phyloP scores from a whole-genome alignment of 2,113 vertebrate genomes.

The Mormyrus lacerda region DNA sequence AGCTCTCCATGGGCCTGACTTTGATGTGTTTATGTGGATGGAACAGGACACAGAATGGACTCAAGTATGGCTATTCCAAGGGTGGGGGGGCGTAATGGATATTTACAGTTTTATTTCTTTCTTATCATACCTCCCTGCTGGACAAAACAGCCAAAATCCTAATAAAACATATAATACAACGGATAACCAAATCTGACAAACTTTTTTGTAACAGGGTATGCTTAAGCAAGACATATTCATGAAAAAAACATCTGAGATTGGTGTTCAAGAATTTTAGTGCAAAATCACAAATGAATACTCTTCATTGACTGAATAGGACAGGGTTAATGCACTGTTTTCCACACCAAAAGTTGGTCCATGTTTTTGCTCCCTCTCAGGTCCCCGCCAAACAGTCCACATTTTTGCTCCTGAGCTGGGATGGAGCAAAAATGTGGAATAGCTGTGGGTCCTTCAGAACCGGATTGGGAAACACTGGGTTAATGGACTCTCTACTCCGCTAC shows the following conservation, averaged over 20 bases:
- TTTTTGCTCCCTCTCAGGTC: no score
- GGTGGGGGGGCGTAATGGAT: background rate
- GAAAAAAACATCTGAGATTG: background rate
- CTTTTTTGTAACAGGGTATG: background rate
- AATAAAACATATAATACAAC: background rate
- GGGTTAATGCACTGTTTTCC: background rate
- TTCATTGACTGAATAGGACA: background rate
- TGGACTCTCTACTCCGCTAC: background rate
- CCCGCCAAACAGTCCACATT: no score
- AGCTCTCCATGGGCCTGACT: constrained; percentile 36
- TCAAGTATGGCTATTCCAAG: background rate
- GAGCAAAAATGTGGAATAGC: no score
- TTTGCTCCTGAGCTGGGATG: no score
- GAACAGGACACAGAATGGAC: constrained; percentile 24
- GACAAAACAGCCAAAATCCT: background rate
- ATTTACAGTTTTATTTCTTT: background rate
- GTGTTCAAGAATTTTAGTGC: background rate
- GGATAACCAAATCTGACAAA: background rate
- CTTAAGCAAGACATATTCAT: background rate
- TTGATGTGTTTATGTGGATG: constrained; percentile 32
- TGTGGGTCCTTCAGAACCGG: no score
- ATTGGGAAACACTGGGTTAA: background rate
- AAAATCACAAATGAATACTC: background rate
- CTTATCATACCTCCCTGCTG: background rate
- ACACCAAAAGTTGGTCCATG: no score